Percentiles rank a stretch among this genome's conserved stretches.
Evolutionary conservation across 2,888 invertebrate genomes (phyloP).

Genomic region (Ennomos erosarius): DNA sequence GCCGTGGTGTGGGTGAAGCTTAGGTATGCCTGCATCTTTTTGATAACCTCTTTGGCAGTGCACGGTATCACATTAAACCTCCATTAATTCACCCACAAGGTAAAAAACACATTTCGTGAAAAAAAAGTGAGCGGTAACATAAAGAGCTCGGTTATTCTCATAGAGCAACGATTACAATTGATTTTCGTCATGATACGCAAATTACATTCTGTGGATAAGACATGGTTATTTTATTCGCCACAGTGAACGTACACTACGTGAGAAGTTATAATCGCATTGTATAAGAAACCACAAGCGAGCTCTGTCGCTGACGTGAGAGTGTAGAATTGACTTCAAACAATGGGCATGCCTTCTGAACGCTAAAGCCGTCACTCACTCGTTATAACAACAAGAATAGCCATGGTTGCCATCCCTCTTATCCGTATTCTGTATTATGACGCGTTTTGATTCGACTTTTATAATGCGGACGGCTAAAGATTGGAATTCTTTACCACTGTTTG

Average conservation of each 20-base stretch:
- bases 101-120: conserved; percentile 5
- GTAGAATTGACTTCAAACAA: conserved; percentile 46
- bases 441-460: no score
- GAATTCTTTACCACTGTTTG: no score
- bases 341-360: conserved; percentile 38
- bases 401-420: no score
- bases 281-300: conserved; percentile 24
- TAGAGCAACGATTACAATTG: conserved; percentile 30
- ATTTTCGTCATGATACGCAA: conserved; percentile 36
- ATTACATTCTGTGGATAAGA: conserved; percentile 32
- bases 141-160: conserved; percentile 25
- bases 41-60: conserved; percentile 6
- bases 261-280: conserved; percentile 67
- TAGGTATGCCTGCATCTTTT: no score
- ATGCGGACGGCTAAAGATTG: no score
- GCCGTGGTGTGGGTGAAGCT: no score
- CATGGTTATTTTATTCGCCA: conserved; percentile 22
- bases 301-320: conserved; percentile 49
- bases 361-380: conserved; percentile 41
- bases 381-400: conserved; percentile 18
- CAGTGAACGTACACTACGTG: conserved; percentile 48
- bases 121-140: conserved; percentile 11
- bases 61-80: conserved; percentile 1
- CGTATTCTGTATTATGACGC: no score
- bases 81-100: conserved; percentile 11